Evolutionary conservation across 2,888 invertebrate genomes (phyloP), one percentile per base, ranked within the genome.

Genomic region (Calliscelio sp.): DNA sequence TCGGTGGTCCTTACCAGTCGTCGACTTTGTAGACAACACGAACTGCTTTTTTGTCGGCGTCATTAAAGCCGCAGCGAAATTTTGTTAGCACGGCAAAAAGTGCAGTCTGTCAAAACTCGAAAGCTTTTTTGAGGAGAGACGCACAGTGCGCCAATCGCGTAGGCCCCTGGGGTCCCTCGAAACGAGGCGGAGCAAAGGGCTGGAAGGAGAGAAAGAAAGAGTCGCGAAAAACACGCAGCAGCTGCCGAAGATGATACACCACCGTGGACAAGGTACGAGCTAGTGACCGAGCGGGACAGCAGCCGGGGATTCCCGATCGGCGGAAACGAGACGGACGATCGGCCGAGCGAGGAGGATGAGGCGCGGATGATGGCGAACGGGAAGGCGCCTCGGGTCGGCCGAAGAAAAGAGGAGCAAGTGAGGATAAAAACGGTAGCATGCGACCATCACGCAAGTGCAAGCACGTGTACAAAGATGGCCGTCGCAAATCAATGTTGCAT

Each of bases 371-470:
- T 65, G 77, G 77, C 61, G 78, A 63, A 59, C 55, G 35, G 63
- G 46, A 51, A 51, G 41, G 32, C 20, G 59, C 77, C 46, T 6
- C 22, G 18, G 10, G n/a, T 44, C 46, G 46, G 68, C 63, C 68
- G 80, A 66, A 66, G 77, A 59, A 77, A 81, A 85, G 46, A 55
- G 61, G 70, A 79, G 66, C 51, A 83, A 80, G 57, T 46, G 46
- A 61, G 80, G 78, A 81, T 75, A 68, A 63, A 78, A 84, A 83
- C 75, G 53, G 80, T 73, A 84, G 87, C 86, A 88, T 89, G 90
- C 91, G 91, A 89, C 89, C 89, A 88, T 91, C 91, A 91, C 91
- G 91, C 91, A 89, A 91, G 86, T 90, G 89, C 88, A 90, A 89
- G 90, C 90, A 90, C 90, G 91, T 90, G 90, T 90, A 90, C 88